Base-by-base conservation (phyloP, 35 echinoderm and acorn worm genomes). In the Apostichopus parvimensis region DNA sequence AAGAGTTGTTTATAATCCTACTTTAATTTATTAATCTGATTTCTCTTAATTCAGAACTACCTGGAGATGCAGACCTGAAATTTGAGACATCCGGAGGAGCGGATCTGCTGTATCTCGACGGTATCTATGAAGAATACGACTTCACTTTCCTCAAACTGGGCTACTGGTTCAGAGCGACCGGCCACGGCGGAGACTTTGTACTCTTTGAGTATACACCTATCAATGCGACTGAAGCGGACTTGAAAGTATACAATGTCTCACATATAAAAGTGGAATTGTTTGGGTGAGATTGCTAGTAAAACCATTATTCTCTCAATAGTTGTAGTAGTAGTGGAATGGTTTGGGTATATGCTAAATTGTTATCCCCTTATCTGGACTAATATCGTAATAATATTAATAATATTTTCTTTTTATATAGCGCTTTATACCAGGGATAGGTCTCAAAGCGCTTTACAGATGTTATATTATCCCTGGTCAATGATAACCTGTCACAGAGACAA, bases 21-120 rank as follows among this genome's bases (percentile, higher is more conserved):
- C 15, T 24, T 21, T 78, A 45, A 15, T 1, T 15, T 1, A 21
- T 73, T 0, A 14, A 73, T 15, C 71, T 73, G 13, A 73, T 15
- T 15, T 34, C 1, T 34, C 28, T 82, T 56, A 21, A 34, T 54
- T 52, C 86, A 88, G 86, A 68, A 45, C 64, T 88, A 54, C 64
- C 86, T 12, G 86, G 61, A 15, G 21, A 88, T 88, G 60, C 86
- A 45, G 86, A 88, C 52, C 21, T 72, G 6, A 88, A 65, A 75
- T 88, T 88, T 34, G 9, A 45, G 9, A 52, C 57, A 20, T 88
- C 86, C 1, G 68, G 62, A 28, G 60, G 28, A 34, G 1, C 13
- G 23, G 64, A 88, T 65, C 3, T 72, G 13, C 17, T 34, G 57
- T 26, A 52, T n/a, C 8, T 88, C n/a, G 20, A 22, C 2, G 12